phyloP scores from a whole-genome alignment of 2,113 vertebrate genomes.

The Stomatorhinus ivindoensis region DNA sequence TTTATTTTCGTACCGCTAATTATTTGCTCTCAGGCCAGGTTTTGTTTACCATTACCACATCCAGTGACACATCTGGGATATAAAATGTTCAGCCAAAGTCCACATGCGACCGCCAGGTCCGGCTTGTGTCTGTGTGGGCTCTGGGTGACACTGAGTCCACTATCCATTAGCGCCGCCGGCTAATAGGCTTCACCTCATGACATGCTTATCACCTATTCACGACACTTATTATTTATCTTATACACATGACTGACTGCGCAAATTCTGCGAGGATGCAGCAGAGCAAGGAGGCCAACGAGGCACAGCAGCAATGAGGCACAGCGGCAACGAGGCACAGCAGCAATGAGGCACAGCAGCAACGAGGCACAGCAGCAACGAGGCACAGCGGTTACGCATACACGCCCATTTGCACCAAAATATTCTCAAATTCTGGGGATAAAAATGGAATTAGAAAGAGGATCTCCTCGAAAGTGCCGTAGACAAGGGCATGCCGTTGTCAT shows the following conservation, averaged over 20 bases:
- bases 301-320: constrained; percentile 5
- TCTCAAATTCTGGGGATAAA: background rate
- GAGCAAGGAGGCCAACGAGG: constrained; percentile 4
- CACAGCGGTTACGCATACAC: constrained; percentile 1
- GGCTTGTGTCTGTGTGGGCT: background rate
- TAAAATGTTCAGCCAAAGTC: background rate
- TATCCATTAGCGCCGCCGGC: background rate
- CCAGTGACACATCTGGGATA: constrained; percentile 1
- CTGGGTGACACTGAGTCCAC: background rate
- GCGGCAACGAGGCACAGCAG: constrained; percentile 14
- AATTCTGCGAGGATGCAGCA: background rate
- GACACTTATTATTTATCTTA: constrained; percentile 8
- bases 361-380: constrained; percentile 4
- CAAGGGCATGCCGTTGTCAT: background rate
- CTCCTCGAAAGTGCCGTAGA: background rate
- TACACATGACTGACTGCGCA: constrained; percentile 6
- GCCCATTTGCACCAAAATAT: background rate
- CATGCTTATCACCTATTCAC: background rate
- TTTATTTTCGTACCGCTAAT: background rate
- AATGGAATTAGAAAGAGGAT: background rate
- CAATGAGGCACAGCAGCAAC: too few species aligned
- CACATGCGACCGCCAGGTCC: background rate
- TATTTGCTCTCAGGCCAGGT: background rate
- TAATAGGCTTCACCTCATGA: background rate
- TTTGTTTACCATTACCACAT: background rate